phyloP scores from a whole-genome alignment of 2,797 vertebrate species.

The Margarornis squamiger region DNA sequence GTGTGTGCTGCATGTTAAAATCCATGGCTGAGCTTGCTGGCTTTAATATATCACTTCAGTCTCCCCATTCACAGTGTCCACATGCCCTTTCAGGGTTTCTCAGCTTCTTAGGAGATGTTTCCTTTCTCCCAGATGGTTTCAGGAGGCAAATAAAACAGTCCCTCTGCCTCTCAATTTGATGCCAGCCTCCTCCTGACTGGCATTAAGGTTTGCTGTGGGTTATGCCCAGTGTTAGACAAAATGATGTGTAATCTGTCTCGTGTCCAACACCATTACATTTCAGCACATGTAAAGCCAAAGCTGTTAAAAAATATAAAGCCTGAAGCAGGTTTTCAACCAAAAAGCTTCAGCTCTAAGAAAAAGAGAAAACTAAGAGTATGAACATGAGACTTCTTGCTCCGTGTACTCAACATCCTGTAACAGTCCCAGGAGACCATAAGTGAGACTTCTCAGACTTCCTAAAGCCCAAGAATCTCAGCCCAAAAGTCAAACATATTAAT shows the following conservation, averaged over 20 bases:
- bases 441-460: background rate
- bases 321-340: background rate
- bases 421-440: rapidly evolving
- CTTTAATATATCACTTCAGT: background rate
- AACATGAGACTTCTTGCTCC: background rate
- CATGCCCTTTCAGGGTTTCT: background rate
- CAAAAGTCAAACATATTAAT: background rate
- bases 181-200: background rate
- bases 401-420: background rate
- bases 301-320: background rate
- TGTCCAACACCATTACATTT: background rate
- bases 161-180: background rate
- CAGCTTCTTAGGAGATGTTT: background rate
- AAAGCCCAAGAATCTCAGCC: background rate
- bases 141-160: background rate
- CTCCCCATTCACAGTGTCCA: background rate
- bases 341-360: background rate
- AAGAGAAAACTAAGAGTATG: background rate
- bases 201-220: background rate
- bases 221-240: background rate
- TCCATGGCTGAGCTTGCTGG: background rate
- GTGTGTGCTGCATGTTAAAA: background rate
- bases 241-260: rapidly evolving
- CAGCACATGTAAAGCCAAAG: background rate
- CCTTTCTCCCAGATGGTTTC: background rate